Evolutionary conservation across 2,797 vertebrate species (phyloP).

Genomic region (Aeoliscus strigatus): DNA sequence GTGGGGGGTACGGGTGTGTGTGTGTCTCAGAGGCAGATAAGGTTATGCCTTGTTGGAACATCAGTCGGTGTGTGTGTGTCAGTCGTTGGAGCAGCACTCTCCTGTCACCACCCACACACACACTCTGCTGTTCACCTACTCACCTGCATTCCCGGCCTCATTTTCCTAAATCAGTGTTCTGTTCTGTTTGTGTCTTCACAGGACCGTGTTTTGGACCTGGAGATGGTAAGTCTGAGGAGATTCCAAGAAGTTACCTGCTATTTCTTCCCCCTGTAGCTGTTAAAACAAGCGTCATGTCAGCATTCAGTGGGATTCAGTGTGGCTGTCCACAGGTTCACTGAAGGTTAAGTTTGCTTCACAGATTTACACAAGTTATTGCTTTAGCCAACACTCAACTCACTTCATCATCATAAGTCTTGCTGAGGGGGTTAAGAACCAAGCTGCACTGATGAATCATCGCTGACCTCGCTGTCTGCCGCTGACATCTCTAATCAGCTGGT

Average conservation of each 20-base stretch:
- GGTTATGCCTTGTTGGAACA: too few species aligned
- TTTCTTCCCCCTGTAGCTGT: background rate
- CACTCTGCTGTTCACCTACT: slow-evolving; percentile 1
- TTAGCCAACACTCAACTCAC: slow-evolving; percentile 28
- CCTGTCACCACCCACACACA: slow-evolving; percentile 18
- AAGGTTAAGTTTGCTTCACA: slow-evolving; percentile 26
- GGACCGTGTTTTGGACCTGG: slow-evolving; percentile 83
- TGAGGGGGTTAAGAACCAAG: slow-evolving; percentile 39
- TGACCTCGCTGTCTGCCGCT: slow-evolving; percentile 31
- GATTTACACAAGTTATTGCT: slow-evolving; percentile 23
- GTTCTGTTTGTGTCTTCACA: slow-evolving; percentile 68
- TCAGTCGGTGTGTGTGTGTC: slow-evolving; percentile 27
- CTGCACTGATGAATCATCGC: slow-evolving; percentile 35
- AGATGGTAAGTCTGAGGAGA: slow-evolving; percentile 81
- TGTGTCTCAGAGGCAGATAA: slow-evolving; percentile 46
- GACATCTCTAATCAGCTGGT: slow-evolving; percentile 51
- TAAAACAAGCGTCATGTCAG: slow-evolving; percentile 10
- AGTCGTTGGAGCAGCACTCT: slow-evolving; percentile 39
- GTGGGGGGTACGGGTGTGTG: slow-evolving; percentile 41
- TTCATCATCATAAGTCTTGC: slow-evolving; percentile 50
- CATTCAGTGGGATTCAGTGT: slow-evolving; percentile 5
- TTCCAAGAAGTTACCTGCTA: slow-evolving; percentile 1
- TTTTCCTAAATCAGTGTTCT: slow-evolving; percentile 12
- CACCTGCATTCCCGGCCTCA: background rate
- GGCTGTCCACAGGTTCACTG: slow-evolving; percentile 12